Evolutionary conservation across 2,113 vertebrate genomes (phyloP).

Genomic region (Scopus umbretta): DNA sequence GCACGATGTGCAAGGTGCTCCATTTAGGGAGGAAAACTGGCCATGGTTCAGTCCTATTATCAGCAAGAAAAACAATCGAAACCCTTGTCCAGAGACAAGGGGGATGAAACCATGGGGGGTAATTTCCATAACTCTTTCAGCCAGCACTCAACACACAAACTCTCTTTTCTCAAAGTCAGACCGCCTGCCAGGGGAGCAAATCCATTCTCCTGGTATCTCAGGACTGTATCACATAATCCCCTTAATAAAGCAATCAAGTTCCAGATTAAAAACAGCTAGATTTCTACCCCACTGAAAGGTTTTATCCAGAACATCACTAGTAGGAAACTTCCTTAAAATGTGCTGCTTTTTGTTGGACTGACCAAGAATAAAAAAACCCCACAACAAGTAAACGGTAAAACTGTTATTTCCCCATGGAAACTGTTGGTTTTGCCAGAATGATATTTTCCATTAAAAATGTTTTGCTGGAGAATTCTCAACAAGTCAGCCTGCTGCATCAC

Average conservation of each 20-base stretch:
- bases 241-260: constrained; percentile 33
- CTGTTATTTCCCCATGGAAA: constrained; percentile 44
- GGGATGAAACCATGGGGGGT: not conserved
- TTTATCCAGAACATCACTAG: not conserved
- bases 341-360: not conserved
- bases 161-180: constrained; percentile 30
- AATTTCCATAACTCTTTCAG: constrained; percentile 43
- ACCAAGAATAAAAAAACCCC: not conserved
- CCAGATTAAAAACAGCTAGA: not conserved
- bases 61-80: not conserved
- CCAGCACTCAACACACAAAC: not conserved
- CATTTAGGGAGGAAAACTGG: not conserved
- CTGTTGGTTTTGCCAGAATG: constrained; percentile 36
- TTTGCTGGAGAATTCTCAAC: constrained; percentile 45
- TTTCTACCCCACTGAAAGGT: not conserved
- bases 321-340: not conserved
- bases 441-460: constrained; percentile 50
- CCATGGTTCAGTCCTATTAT: not conserved
- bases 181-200: constrained; percentile 2
- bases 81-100: not conserved
- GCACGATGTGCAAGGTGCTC: not conserved
- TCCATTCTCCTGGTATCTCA: not conserved
- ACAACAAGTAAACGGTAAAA: not conserved
- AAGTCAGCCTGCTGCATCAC: constrained; percentile 38
- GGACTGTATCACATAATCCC: not conserved